These are phyloP conservation scores for Galeopterus variegatus DNA, from an alignment of 2,113 vertebrate species.

Conservation along the genomic window DNA sequence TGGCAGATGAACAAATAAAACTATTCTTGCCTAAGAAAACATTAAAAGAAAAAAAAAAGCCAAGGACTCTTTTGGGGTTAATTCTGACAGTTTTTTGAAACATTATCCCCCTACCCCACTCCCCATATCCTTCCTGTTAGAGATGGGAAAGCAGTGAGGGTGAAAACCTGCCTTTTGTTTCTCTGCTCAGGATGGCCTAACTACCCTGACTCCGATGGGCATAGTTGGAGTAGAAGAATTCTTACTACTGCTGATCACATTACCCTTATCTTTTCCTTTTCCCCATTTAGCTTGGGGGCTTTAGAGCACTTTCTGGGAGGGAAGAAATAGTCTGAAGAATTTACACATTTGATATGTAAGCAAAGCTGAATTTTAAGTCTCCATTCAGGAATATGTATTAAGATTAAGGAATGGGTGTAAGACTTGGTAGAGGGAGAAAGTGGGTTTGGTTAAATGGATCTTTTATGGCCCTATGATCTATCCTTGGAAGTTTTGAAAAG, in stretches of 20 bases:
- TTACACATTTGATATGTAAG: neutral
- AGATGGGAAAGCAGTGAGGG: neutral
- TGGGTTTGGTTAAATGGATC: too few relatives aligned
- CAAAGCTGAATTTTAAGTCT: too few relatives aligned
- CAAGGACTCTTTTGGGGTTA: conserved; percentile 55
- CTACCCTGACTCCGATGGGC: neutral
- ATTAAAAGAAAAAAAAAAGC: neutral
- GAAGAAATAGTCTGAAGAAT: conserved; percentile 34
- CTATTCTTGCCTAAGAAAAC: neutral
- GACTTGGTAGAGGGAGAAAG: too few relatives aligned
- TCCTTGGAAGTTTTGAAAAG: too few relatives aligned
- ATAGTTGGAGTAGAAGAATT: neutral
- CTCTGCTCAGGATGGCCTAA: neutral
- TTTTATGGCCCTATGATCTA: too few relatives aligned
- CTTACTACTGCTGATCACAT: neutral
- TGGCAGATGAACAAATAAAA: conserved; percentile 27
- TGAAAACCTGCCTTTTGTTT: neutral
- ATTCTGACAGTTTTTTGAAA: conserved; percentile 52
- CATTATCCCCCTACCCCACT: neutral
- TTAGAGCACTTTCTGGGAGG: conserved; percentile 12
- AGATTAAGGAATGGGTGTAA: too few relatives aligned
- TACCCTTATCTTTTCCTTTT: neutral
- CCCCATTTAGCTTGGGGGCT: neutral
- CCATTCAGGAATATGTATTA: too few relatives aligned
- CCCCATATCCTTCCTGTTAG: neutral